A percentile compares a stretch with the other conserved stretches of the same genome.
These are phyloP conservation scores for Carassius carassius DNA, from an alignment of 2,113 vertebrate species.

Conservation along the genomic window DNA sequence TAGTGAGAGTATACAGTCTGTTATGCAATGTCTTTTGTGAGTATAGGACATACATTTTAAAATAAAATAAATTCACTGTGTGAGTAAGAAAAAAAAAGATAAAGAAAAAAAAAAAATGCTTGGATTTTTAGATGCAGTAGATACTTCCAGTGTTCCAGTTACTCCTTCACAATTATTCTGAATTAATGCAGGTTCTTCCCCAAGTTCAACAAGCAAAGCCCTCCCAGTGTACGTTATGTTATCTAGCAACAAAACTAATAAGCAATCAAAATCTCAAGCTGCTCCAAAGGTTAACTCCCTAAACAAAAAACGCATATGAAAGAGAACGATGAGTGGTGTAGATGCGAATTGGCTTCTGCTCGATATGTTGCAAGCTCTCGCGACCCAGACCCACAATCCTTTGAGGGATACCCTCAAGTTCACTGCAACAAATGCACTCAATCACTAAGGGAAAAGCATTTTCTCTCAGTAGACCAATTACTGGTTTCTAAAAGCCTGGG, in stretches of 20 bases:
- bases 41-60: not conserved
- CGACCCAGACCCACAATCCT: conserved; percentile 77
- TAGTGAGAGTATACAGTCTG: too few relatives aligned
- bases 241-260: conserved; percentile 71
- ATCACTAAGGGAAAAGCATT: conserved; percentile 74
- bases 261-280: conserved; percentile 70
- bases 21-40: not conserved
- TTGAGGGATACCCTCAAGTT: conserved; percentile 79
- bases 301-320: conserved; percentile 67
- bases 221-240: conserved; percentile 62
- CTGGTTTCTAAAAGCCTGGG: conserved; percentile 77
- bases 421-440: conserved; percentile 79
- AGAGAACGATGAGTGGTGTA: conserved; percentile 66
- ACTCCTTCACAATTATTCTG: conserved; percentile 60
- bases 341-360: conserved; percentile 70
- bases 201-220: conserved; percentile 63
- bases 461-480: conserved; percentile 84
- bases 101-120: conserved; percentile 8
- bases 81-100: not conserved
- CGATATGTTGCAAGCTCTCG: conserved; percentile 73
- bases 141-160: conserved; percentile 43
- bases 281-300: conserved; percentile 68
- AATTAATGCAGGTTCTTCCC: conserved; percentile 65
- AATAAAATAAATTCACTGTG: not conserved
- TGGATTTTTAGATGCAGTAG: conserved; percentile 35